phyloP scores from a whole-genome alignment of 2,888 invertebrate genomes.

The Hydrotaea diabolus region DNA sequence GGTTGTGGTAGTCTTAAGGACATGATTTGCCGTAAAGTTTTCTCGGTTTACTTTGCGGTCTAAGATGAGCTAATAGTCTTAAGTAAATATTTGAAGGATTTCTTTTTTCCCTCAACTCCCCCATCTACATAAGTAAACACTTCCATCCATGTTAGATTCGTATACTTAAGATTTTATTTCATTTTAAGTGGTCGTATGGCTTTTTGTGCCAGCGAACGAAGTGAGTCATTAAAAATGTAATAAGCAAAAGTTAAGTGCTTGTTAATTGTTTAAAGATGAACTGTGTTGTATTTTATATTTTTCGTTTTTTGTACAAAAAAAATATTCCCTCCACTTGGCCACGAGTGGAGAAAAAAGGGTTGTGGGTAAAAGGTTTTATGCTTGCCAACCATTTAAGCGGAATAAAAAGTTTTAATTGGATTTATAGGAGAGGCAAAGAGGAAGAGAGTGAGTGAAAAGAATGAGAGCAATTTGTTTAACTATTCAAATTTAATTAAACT shows the following conservation, averaged over 20 bases:
- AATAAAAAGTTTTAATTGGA: conserved; percentile 7
- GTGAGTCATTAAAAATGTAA: conserved; percentile 16
- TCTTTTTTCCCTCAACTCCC: conserved; percentile 25
- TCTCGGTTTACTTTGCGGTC: not conserved
- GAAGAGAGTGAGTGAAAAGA: not conserved
- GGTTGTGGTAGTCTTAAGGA: not conserved
- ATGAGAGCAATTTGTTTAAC: conserved; percentile 7
- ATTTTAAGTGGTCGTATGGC: not conserved
- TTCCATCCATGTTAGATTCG: not conserved
- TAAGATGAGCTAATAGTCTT: conserved; percentile 60
- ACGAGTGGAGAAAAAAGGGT: not conserved
- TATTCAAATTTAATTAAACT: conserved; percentile 1
- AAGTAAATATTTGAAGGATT: conserved; percentile 61
- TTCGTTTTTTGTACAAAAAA: not conserved
- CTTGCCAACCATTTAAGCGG: not conserved
- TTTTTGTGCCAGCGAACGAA: not conserved
- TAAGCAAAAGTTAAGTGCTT: conserved; percentile 19
- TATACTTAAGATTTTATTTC: not conserved
- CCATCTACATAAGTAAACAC: not conserved
- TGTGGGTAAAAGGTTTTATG: not conserved
- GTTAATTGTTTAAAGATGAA: conserved; percentile 22
- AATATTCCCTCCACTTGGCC: not conserved
- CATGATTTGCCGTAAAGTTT: not conserved
- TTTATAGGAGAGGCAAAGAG: not conserved
- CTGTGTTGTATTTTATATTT: conserved; percentile 1